A percentile compares a stretch with the other conserved stretches of the same genome.
These are phyloP conservation scores for Kradibia gibbosae DNA, from an alignment of 1,140 invertebrate genomes.

Conservation along the genomic window DNA sequence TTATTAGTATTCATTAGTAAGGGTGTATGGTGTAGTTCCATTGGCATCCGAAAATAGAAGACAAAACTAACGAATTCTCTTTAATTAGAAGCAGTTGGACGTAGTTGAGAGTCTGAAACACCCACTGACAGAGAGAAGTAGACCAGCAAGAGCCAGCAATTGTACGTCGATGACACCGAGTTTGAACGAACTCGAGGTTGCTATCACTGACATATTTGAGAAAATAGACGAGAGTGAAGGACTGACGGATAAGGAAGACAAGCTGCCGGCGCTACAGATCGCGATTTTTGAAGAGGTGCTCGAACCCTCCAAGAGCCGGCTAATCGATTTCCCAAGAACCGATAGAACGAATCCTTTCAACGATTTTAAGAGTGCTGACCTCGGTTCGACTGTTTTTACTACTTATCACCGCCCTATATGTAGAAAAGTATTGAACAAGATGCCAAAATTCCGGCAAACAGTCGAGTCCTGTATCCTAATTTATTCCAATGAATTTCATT, in stretches of 20 bases:
- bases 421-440: background rate
- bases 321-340: conserved; percentile 14
- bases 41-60: no score
- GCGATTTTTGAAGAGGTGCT: conserved; percentile 37
- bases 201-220: conserved; percentile 69
- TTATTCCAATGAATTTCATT: background rate
- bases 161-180: conserved; percentile 70
- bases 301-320: background rate
- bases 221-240: conserved; percentile 60
- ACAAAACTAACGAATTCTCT: background rate
- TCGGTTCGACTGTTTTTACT: conserved; percentile 31
- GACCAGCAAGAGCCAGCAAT: conserved; percentile 56
- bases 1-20: no score
- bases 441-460: background rate
- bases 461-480: background rate
- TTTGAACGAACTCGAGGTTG: conserved; percentile 67
- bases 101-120: background rate
- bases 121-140: background rate
- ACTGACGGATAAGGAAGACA: conserved; percentile 43
- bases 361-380: conserved; percentile 21
- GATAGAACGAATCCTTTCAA: conserved; percentile 45
- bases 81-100: background rate
- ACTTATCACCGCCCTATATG: background rate
- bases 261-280: conserved; percentile 59
- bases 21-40: no score